These are phyloP conservation scores for Xerus inauris DNA, from an alignment of 2,113 vertebrate species.

Conservation along the genomic window DNA sequence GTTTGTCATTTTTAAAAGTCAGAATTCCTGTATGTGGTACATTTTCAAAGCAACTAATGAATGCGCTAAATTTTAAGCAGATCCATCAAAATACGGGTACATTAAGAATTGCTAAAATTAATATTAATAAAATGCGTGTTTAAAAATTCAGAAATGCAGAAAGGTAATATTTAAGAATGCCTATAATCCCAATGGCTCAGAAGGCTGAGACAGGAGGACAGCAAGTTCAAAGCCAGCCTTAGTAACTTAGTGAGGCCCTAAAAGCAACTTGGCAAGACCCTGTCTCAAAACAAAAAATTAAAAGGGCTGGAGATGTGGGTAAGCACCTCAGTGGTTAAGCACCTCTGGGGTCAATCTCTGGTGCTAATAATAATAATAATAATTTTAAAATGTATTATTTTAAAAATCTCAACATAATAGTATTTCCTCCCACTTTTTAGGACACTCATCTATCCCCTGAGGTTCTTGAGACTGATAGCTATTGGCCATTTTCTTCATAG, in stretches of 20 bases:
- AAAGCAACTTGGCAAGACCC: no score
- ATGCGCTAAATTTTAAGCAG: conserved; percentile 13
- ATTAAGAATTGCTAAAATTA: conserved; percentile 39
- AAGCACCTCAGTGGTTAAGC: no score
- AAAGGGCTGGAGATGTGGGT: no score
- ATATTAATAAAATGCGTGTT: conserved; percentile 2
- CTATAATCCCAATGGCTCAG: no score
- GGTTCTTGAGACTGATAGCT: background rate
- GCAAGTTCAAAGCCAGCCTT: no score
- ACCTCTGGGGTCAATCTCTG: no score
- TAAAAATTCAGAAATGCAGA: no score
- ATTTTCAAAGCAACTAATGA: conserved; percentile 17
- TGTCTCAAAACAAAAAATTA: no score
- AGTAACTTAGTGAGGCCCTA: no score
- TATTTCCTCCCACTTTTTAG: background rate
- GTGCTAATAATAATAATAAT: no score
- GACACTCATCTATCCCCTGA: background rate
- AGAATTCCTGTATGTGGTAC: background rate
- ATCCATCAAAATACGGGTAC: background rate
- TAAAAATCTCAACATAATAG: background rate
- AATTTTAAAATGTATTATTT: background rate
- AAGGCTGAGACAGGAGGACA: no score
- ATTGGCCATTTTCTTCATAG: background rate
- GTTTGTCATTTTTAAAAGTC: background rate
- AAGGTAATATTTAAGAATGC: no score